phyloP scores from a whole-genome alignment of 2,888 invertebrate genomes.

The Drosophila anomelani region DNA sequence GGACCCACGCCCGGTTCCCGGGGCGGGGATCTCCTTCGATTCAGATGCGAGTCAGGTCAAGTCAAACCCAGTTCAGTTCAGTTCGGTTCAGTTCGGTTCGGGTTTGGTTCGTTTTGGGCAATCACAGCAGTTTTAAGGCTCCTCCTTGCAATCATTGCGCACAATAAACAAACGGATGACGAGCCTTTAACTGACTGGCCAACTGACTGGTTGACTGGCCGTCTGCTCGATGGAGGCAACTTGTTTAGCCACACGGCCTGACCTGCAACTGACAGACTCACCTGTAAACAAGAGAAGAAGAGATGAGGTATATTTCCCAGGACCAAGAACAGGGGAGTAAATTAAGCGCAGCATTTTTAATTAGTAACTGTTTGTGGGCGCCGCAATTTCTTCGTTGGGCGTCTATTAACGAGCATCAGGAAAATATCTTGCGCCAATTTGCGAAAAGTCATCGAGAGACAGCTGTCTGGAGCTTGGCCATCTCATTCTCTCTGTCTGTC shows the following conservation, averaged over 20 bases:
- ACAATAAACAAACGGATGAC: slow-evolving; percentile 79
- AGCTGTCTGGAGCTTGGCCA: slow-evolving; percentile 11
- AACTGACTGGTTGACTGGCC: slow-evolving; percentile 36
- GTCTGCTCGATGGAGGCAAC: slow-evolving; percentile 40
- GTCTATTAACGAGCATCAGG: slow-evolving; percentile 49
- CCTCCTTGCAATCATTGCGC: slow-evolving; percentile 71
- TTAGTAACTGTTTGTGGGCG: slow-evolving; percentile 51
- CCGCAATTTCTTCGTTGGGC: slow-evolving; percentile 10
- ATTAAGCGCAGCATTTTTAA: slow-evolving; percentile 62
- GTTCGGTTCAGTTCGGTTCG: slow-evolving; percentile 22
- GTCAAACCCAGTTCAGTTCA: slow-evolving; percentile 48
- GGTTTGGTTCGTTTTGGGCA: slow-evolving; percentile 50
- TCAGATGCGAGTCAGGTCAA: slow-evolving; percentile 52
- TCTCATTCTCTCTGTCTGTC: slow-evolving; percentile 15
- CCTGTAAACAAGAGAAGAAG: slow-evolving; percentile 11
- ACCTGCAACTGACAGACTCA: slow-evolving; percentile 51
- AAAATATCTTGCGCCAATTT: slow-evolving; percentile 53
- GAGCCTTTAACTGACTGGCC: slow-evolving; percentile 77
- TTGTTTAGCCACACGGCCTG: slow-evolving; percentile 58
- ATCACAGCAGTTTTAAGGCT: slow-evolving; percentile 73
- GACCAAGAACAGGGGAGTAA: slow-evolving; percentile 8
- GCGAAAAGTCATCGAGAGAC: slow-evolving; percentile 30
- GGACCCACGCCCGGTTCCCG: slow-evolving; percentile 37
- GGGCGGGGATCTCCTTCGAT: slow-evolving; percentile 16
- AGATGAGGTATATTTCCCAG: background rate